phyloP scores from a whole-genome alignment of 2,888 invertebrate genomes.

The Pseudococcus viburni region DNA sequence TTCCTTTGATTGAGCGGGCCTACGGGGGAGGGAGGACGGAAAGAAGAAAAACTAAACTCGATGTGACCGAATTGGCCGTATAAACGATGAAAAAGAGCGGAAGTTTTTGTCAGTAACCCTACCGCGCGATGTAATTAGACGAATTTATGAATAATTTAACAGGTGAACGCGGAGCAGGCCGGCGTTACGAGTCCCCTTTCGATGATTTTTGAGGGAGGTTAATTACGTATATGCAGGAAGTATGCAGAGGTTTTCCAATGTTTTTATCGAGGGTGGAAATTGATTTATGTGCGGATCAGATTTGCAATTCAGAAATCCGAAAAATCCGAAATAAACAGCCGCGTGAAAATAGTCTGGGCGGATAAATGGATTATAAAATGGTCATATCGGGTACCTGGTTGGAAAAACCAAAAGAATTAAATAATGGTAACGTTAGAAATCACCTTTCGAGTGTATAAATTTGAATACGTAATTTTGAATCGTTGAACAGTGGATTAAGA shows the following conservation, averaged over 20 bases:
- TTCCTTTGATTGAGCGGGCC: background rate
- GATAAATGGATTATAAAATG: background rate
- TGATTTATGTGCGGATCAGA: background rate
- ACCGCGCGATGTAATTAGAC: background rate
- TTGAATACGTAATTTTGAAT: background rate
- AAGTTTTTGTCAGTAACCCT: background rate
- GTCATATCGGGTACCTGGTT: background rate
- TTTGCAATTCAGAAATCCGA: background rate
- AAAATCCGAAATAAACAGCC: background rate
- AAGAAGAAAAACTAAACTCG: background rate
- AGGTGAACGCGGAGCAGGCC: background rate
- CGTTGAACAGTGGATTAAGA: background rate
- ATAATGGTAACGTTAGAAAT: background rate
- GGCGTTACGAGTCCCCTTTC: too few species aligned
- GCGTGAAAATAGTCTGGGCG: background rate
- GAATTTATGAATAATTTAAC: conserved; percentile 1
- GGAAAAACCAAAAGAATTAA: background rate
- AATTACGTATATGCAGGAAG: background rate
- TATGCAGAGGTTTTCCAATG: background rate
- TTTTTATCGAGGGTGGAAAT: background rate
- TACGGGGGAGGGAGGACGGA: background rate
- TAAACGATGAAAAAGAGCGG: conserved; percentile 8
- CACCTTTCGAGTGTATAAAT: background rate
- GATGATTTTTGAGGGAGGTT: background rate
- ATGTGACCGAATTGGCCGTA: background rate